These are phyloP conservation scores for Kradibia gibbosae DNA, from an alignment of 1,140 invertebrate species.

Conservation along the genomic window DNA sequence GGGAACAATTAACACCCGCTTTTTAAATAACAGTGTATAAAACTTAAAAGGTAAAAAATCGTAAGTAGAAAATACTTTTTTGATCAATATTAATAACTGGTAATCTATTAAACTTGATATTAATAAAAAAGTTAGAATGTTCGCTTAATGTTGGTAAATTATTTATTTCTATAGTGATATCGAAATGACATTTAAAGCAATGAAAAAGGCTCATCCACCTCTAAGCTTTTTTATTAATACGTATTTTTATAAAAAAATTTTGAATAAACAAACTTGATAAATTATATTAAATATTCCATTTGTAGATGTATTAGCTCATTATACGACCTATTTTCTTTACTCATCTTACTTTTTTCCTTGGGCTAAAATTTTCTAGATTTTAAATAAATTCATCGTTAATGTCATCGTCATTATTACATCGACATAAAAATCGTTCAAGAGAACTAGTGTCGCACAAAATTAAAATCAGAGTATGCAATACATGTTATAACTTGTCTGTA, in stretches of 20 bases:
- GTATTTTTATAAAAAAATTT: too few species aligned
- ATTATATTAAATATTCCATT: neutral
- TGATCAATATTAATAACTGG: neutral
- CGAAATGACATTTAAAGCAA: neutral
- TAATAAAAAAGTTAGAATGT: neutral
- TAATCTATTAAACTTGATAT: constrained; percentile 15
- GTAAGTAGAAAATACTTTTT: neutral
- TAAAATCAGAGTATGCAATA: neutral
- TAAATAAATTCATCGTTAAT: neutral
- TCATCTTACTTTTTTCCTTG: constrained; percentile 1
- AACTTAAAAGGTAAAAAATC: neutral
- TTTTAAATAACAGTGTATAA: too few species aligned
- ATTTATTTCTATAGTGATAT: neutral
- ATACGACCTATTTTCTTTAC: neutral
- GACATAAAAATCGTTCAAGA: constrained; percentile 37
- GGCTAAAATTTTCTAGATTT: constrained; percentile 25
- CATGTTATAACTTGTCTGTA: neutral
- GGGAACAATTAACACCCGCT: too few species aligned
- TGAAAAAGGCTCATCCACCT: neutral
- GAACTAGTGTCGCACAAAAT: constrained; percentile 14
- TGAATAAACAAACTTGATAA: neutral
- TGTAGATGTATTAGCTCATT: neutral
- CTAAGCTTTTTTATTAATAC: too few species aligned
- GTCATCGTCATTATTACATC: constrained; percentile 19
- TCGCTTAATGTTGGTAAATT: neutral